Evolutionary conservation across 2,888 invertebrate species (phyloP), one percentile per base, ranked within the genome.

Genomic region (Mesopsocus fuscifrons): DNA sequence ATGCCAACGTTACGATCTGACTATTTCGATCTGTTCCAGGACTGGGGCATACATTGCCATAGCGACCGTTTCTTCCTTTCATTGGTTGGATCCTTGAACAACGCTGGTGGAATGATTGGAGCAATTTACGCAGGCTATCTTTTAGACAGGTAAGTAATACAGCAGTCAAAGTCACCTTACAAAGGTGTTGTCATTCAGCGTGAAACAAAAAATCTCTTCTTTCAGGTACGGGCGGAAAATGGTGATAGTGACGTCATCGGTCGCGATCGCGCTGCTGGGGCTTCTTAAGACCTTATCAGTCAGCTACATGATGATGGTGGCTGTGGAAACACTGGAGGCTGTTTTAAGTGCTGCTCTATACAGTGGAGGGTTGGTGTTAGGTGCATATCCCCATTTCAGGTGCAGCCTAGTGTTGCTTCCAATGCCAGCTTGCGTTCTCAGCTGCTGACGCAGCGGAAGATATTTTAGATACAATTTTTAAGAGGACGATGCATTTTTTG

Each of bases 241-340:
- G 26, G 67, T 73, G 34, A 59, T 77, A 51, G 64, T 73, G 20
- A 53, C 63, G 41, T 67, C 71, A 8, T 67, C 72, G 45, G 62
- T 66, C 40, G 59, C 74, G 49, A 72, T 74, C 20, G 74, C 71
- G 41, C 59, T 77, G 54, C 62, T 75, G 43, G 83, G 83, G 2
- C 59, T 80, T 26, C 62, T 70, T 16, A 69, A 78, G 43, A 74
- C 78, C 8, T 75, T 78, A 53, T 71, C 79, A 43, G 68, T 71
- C 44, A 71, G 69, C 48, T 82, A 81, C 57, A 63, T 68, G 49
- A 72, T 72, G 68, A 83, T 81, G 57, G 52, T 77, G 22, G 54
- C 68, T 0, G 69, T 80, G 20, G 81, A 83, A 57, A 74, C 82
- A 42, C 52, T 81, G 2, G 82, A 81, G 54, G 76, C 80, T 0